phyloP scores from a whole-genome alignment of 2,888 invertebrate species.

The Rhimphoctona megacephalus region DNA sequence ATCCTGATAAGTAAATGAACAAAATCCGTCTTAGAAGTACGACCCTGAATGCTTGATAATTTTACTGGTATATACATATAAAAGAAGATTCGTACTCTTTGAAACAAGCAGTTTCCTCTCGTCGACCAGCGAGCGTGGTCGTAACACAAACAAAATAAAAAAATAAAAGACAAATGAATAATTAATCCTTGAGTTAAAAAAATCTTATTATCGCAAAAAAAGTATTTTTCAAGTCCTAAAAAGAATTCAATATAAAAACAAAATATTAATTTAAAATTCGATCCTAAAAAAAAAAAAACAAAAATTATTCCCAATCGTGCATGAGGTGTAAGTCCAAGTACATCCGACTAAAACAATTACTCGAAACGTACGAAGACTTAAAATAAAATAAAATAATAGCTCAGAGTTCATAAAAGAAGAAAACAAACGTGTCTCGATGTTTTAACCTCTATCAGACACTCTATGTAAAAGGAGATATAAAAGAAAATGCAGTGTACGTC shows the following conservation, averaged over 20 bases:
- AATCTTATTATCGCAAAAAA: neutral
- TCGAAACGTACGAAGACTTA: neutral
- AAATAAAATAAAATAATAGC: conserved; percentile 1
- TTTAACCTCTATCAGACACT: conserved; percentile 4
- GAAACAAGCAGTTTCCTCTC: conserved; percentile 51
- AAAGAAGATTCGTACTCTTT: conserved; percentile 26
- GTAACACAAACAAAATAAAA: neutral
- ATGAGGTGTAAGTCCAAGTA: neutral
- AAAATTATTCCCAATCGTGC: neutral
- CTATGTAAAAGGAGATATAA: conserved; percentile 10
- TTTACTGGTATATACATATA: conserved; percentile 56
- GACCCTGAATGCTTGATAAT: conserved; percentile 64
- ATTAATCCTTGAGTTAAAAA: neutral
- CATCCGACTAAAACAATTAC: neutral
- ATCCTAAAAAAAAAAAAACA: neutral
- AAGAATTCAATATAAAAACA: neutral
- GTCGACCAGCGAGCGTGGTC: conserved; percentile 24
- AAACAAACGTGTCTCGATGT: conserved; percentile 17
- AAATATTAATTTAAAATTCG: neutral
- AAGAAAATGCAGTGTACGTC: conserved; percentile 69
- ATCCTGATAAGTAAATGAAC: conserved; percentile 26
- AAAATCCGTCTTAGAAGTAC: conserved; percentile 7
- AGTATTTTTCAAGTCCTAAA: neutral
- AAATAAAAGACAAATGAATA: neutral
- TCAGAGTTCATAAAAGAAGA: neutral